These are phyloP conservation scores for Parauchenoglanis punctatus DNA, from an alignment of 2,797 vertebrate genomes.

Conservation along the genomic window DNA sequence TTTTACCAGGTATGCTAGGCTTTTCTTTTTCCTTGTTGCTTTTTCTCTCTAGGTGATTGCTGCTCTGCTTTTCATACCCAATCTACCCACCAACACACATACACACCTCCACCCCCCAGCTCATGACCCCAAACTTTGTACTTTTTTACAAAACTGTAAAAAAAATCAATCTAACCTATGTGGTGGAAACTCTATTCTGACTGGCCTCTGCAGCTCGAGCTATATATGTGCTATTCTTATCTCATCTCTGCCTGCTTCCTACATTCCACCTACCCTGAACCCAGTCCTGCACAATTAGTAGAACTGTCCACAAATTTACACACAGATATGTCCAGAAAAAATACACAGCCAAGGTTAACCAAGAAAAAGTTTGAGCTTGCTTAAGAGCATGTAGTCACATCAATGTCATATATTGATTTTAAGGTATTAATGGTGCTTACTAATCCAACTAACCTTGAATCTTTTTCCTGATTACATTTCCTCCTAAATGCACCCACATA, in stretches of 20 bases:
- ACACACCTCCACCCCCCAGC: neutral
- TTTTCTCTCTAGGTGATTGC: neutral
- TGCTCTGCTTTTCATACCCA: neutral
- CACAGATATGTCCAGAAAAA: neutral
- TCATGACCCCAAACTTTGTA: neutral
- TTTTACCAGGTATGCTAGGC: neutral
- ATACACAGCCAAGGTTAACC: neutral
- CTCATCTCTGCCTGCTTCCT: constrained; percentile 1
- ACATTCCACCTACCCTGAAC: constrained; percentile 29
- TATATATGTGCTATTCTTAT: neutral
- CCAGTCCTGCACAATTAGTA: constrained; percentile 1
- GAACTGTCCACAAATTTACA: neutral
- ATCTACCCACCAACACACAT: no score
- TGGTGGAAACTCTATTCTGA: neutral
- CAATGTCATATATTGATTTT: neutral
- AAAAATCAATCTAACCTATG: neutral
- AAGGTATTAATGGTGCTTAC: constrained; percentile 6
- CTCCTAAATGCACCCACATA: constrained; percentile 1
- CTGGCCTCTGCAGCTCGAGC: neutral
- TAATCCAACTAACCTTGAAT: constrained; percentile 29
- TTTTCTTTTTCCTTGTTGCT: neutral
- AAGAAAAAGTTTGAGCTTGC: neutral
- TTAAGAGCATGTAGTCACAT: neutral
- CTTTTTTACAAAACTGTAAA: neutral
- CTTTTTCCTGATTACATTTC: neutral